Percentiles rank a stretch among this genome's conserved stretches.
Conservation (phyloP, 2,888 invertebrate genomes). For the Eulithis prunata region DNA sequence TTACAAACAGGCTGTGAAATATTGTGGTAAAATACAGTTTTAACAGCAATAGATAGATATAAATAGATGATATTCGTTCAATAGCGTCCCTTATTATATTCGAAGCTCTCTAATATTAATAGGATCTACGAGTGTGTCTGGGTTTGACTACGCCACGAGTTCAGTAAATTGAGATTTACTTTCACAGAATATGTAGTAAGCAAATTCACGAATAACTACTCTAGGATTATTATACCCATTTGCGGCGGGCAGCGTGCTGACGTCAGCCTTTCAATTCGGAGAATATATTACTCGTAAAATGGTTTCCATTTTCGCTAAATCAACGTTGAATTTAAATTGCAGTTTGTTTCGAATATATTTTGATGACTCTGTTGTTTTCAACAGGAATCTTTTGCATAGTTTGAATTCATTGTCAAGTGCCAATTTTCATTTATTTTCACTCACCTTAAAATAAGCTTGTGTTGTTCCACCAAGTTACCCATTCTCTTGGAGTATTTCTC, state of each 20-base stretch:
- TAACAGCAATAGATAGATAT: too few relatives aligned
- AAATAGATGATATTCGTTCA: too few relatives aligned
- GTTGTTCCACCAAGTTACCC: conserved; percentile 65
- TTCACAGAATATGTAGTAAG: not conserved
- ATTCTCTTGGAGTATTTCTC: conserved; percentile 57
- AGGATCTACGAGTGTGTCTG: too few relatives aligned
- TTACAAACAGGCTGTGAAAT: too few relatives aligned
- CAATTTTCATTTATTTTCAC: conserved; percentile 10
- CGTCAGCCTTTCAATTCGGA: conserved; percentile 21
- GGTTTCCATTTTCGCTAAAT: conserved; percentile 22
- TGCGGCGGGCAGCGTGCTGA: conserved; percentile 5
- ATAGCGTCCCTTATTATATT: too few relatives aligned
- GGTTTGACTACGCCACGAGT: too few relatives aligned
- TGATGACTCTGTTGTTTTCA: not conserved
- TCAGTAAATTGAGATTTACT: not conserved
- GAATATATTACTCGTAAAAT: conserved; percentile 4
- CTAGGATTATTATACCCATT: conserved; percentile 7
- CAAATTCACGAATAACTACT: not conserved
- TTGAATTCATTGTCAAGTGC: not conserved
- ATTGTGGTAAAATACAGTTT: too few relatives aligned
- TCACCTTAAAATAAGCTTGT: conserved; percentile 67
- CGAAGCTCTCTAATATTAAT: too few relatives aligned
- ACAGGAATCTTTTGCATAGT: not conserved
- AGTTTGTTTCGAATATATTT: conserved; percentile 15
- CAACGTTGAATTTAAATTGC: conserved; percentile 15